Evolutionary conservation across 2,797 vertebrate genomes (phyloP), one percentile per base, ranked within the genome.

Genomic region (Halcyon leucocephala): DNA sequence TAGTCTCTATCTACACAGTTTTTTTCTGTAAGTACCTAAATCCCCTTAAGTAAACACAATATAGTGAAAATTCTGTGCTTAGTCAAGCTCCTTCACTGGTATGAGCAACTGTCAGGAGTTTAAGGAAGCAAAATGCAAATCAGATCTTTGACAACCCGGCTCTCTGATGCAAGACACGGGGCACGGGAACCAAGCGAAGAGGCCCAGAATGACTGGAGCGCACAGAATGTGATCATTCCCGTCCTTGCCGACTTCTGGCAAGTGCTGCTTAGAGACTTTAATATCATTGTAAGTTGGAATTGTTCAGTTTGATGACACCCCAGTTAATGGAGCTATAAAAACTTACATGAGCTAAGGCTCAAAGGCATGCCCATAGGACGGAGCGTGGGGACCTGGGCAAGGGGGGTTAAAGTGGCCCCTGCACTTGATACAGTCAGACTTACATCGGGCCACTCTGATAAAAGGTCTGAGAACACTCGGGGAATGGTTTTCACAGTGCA

Each of bases 11-110:
- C 79, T 81, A 78, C 28, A 54, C 16, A 73, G 39, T 2, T 1
- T 79, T 79, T 90, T 89, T 90, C 82, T 79, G 5, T 52, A 86
- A 93, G 82, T 18, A 93, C 49, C 77, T 82, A 93, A 91, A 95
- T 58, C 54, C 62, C 88, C 26, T 73, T 79, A 73, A 83, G 66
- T 66, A 90, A 96, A 89, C 19, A 76, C 31, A 69, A 48, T 28
- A 57, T 28, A 84, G n/a, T 66, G 83, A 86, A 86, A 94, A 76
- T 24, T 60, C 33, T 9, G 6, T 4, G 8, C 60, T 92, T 70
- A 86, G 85, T 39, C 48, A 51, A 90, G 85, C 51, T 82, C 29
- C 82, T 82, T 80, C 37, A 10, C 49, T 8, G 3, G 26, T 35
- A 42, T 2, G 12, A 80, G n/a, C 20, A 84, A 83, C 41, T 66